Conservation (phyloP, 2,888 invertebrate species). For the Dermolepida albohirtum region DNA sequence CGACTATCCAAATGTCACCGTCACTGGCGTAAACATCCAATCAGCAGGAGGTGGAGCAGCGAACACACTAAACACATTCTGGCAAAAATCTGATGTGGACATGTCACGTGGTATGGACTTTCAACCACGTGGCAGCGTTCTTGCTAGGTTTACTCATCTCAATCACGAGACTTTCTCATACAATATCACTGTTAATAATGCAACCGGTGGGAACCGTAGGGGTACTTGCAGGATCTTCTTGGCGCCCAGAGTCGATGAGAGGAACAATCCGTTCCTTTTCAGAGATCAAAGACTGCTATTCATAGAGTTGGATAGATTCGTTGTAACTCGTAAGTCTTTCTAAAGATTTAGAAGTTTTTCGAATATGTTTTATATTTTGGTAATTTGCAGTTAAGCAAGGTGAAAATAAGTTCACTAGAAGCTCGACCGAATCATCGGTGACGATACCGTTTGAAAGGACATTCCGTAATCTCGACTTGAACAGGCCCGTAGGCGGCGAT, state of each 20-base stretch:
- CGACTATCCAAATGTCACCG: constrained; percentile 73
- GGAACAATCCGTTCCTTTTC: constrained; percentile 71
- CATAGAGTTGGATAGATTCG: constrained; percentile 82
- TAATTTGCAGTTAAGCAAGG: constrained; percentile 73
- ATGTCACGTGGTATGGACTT: constrained; percentile 86
- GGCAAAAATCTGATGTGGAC: constrained; percentile 85
- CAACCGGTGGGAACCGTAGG: constrained; percentile 68
- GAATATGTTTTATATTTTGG: neutral
- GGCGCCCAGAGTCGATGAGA: constrained; percentile 75
- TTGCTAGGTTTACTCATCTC: constrained; percentile 81
- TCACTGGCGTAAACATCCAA: constrained; percentile 70
- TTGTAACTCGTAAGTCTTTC: constrained; percentile 69
- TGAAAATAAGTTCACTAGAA: constrained; percentile 73
- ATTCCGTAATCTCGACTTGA: constrained; percentile 77
- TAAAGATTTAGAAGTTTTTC: neutral
- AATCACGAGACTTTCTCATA: constrained; percentile 80
- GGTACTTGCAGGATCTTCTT: constrained; percentile 80
- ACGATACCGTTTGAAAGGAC: constrained; percentile 87
- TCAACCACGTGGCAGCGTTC: constrained; percentile 78
- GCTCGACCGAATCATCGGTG: constrained; percentile 79
- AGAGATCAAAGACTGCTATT: constrained; percentile 74
- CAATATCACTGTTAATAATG: constrained; percentile 63
- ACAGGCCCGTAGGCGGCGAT: constrained; percentile 71
- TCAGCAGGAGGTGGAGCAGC: constrained; percentile 65
- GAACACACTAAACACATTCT: constrained; percentile 77